phyloP scores from a whole-genome alignment of 2,797 vertebrate species.

The Lutjanus campechanus region DNA sequence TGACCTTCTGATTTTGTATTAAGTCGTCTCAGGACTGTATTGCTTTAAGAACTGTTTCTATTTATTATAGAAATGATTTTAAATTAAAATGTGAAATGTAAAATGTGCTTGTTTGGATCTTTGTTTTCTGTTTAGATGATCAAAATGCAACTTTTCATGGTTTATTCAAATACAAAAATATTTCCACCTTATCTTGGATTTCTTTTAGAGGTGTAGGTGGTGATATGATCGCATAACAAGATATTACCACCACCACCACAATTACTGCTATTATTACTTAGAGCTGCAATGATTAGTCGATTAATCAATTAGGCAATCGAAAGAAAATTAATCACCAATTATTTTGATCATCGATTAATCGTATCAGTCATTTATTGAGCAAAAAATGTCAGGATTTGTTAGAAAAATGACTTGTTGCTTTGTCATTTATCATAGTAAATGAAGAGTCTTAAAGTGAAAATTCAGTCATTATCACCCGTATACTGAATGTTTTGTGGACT shows the following conservation, averaged over 20 bases:
- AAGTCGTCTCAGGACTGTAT: neutral
- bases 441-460: too few species aligned
- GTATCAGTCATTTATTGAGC: too few species aligned
- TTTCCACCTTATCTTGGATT: neutral
- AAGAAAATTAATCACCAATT: too few species aligned
- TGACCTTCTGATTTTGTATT: slow-evolving; percentile 77
- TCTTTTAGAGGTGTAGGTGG: neutral
- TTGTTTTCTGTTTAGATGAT: neutral
- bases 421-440: too few species aligned
- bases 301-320: too few species aligned
- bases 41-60: neutral
- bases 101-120: neutral
- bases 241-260: too few species aligned
- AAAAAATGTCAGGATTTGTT: too few species aligned
- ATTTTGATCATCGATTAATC: too few species aligned
- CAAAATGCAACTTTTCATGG: neutral
- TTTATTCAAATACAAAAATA: slow-evolving; percentile 15
- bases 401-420: too few species aligned
- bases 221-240: neutral
- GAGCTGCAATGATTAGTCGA: too few species aligned
- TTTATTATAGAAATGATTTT: slow-evolving; percentile 38
- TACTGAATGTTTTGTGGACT: too few species aligned
- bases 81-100: slow-evolving; percentile 3
- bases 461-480: too few species aligned
- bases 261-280: neutral